Percentiles rank a stretch among this genome's conserved stretches.
Conservation (phyloP, 2,797 vertebrate species). For the Enteromius thamalakanensis region DNA sequence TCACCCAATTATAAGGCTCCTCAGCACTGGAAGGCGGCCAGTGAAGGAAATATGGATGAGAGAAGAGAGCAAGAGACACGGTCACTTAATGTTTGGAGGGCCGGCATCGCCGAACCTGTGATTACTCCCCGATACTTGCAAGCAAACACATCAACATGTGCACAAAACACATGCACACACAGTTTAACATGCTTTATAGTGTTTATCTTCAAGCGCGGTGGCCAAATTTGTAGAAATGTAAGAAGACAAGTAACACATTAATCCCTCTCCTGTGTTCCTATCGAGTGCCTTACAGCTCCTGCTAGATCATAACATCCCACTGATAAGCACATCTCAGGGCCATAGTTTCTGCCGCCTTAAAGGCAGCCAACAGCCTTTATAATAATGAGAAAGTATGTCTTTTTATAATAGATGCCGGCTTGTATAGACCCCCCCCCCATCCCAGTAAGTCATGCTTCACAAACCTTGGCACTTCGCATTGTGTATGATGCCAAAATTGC, state of each 20-base stretch:
- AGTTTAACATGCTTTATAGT: constrained; percentile 33
- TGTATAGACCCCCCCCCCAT: background rate
- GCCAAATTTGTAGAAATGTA: constrained; percentile 37
- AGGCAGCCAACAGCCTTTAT: constrained; percentile 8
- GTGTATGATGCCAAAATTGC: constrained; percentile 17
- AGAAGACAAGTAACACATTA: constrained; percentile 24
- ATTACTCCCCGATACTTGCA: background rate
- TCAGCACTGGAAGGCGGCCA: constrained; percentile 50
- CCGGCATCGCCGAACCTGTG: constrained; percentile 1
- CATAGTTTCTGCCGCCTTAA: background rate
- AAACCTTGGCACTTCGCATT: constrained; percentile 28
- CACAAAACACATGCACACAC: background rate
- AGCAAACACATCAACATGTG: constrained; percentile 59
- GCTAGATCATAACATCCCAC: constrained; percentile 36
- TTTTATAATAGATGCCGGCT: constrained; percentile 16
- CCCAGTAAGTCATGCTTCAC: background rate
- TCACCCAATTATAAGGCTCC: constrained; percentile 55
- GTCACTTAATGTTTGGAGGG: constrained; percentile 48
- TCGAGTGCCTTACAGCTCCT: constrained; percentile 47
- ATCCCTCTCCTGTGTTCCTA: constrained; percentile 51
- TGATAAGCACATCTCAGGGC: constrained; percentile 33
- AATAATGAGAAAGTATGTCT: constrained; percentile 26
- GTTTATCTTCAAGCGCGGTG: constrained; percentile 9
- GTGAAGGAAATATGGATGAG: constrained; percentile 45
- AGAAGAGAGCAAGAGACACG: constrained; percentile 31